Percentiles rank a stretch among this genome's conserved stretches.
phyloP scores from a whole-genome alignment of 2,797 vertebrate species.

The Morelia viridis region DNA sequence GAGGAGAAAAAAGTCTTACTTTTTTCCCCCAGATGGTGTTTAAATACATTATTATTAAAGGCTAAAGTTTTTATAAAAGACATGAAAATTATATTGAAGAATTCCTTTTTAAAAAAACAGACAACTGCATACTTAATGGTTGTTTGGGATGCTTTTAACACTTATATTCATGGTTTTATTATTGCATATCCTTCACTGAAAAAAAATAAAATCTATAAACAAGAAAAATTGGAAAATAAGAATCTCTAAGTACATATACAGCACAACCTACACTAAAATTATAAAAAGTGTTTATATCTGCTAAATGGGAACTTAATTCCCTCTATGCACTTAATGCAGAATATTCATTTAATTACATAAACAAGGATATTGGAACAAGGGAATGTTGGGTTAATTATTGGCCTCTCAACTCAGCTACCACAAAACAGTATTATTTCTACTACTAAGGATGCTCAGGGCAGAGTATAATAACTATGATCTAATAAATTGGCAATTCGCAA shows the following conservation, averaged over 20 bases:
- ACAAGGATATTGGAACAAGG: neutral
- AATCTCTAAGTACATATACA: neutral
- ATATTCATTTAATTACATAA: neutral
- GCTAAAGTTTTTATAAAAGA: neutral
- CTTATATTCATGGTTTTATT: neutral
- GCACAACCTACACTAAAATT: neutral
- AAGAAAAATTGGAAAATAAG: neutral
- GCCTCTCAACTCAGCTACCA: neutral
- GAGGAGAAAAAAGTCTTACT: neutral
- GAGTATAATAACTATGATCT: neutral
- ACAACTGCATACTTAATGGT: too few species aligned
- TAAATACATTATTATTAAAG: neutral
- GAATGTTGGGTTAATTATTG: neutral
- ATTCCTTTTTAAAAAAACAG: neutral
- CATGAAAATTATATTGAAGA: neutral
- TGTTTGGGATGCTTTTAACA: too few species aligned
- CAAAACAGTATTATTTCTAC: neutral
- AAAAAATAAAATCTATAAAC: neutral
- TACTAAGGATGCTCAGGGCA: neutral
- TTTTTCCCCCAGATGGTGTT: neutral
- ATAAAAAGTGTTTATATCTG: neutral
- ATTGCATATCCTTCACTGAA: neutral
- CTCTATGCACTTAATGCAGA: neutral
- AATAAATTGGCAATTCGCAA: too few species aligned
- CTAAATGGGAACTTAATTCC: neutral